Percentiles rank a stretch among this genome's conserved stretches.
These are phyloP conservation scores for Atopsyche davidsoni DNA, from an alignment of 1,140 invertebrate species.

Conservation along the genomic window DNA sequence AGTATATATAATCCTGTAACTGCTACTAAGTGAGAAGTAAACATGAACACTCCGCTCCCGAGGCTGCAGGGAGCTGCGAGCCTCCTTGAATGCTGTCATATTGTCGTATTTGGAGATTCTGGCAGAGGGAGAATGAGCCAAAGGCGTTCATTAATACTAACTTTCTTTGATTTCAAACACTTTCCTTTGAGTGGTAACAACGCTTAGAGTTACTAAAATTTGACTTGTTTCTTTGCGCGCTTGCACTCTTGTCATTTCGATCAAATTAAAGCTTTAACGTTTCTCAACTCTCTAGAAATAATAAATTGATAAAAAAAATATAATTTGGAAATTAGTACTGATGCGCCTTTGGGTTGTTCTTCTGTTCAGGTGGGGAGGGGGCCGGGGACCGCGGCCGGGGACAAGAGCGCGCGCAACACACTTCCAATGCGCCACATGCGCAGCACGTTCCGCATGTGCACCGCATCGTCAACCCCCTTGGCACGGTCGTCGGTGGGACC, in stretches of 20 bases:
- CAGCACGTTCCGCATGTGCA: slow-evolving; percentile 47
- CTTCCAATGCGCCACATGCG: too few relatives aligned
- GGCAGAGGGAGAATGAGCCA: slow-evolving; percentile 39
- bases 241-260: too few relatives aligned
- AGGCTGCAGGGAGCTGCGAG: too few relatives aligned
- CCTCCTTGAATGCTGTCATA: too few relatives aligned
- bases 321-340: slow-evolving; percentile 34
- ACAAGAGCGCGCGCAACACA: slow-evolving; percentile 22
- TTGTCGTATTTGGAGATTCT: too few relatives aligned
- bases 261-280: too few relatives aligned
- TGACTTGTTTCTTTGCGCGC: too few relatives aligned
- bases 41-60: too few relatives aligned
- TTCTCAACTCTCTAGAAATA: too few relatives aligned
- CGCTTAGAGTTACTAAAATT: too few relatives aligned
- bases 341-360: slow-evolving; percentile 73
- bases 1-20: too few relatives aligned
- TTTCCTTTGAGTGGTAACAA: slow-evolving; percentile 17
- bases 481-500: slow-evolving; percentile 58
- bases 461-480: slow-evolving; percentile 66
- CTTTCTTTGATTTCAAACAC: slow-evolving; percentile 27
- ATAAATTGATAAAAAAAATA: slow-evolving; percentile 2
- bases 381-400: slow-evolving; percentile 50
- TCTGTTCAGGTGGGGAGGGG: slow-evolving; percentile 60
- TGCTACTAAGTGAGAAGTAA: too few relatives aligned
- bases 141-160: slow-evolving; percentile 43